Percentiles rank a stretch among this genome's conserved stretches.
Conservation (phyloP, 2,797 vertebrate species). For the Parauchenoglanis ngamensis region DNA sequence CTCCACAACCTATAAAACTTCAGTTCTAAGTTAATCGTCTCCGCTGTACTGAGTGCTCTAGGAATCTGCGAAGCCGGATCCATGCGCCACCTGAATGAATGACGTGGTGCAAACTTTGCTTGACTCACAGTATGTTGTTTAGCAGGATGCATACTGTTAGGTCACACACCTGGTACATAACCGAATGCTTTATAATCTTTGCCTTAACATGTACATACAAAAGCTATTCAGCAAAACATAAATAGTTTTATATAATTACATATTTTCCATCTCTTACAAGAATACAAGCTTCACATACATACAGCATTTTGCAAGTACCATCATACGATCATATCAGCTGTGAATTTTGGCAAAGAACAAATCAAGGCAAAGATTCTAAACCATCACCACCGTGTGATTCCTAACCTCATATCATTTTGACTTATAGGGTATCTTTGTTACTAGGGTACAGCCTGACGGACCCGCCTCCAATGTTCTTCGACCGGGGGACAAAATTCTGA, state of each 20-base stretch:
- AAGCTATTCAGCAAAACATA: conserved; percentile 34
- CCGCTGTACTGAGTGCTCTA: conserved; percentile 37
- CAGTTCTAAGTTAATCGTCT: conserved; percentile 39
- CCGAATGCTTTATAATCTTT: conserved; percentile 82
- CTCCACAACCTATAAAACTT: conserved; percentile 30
- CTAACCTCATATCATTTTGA: conserved; percentile 99
- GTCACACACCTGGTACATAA: conserved; percentile 55
- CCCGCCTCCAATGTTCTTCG: conserved; percentile 89
- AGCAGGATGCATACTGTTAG: conserved; percentile 48
- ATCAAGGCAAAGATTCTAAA: conserved; percentile 83
- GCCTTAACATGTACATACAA: conserved; percentile 71
- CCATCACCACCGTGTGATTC: conserved; percentile 86
- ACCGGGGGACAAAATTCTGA: conserved; percentile 98
- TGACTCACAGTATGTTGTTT: conserved; percentile 51
- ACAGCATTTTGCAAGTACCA: neutral
- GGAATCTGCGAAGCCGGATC: conserved; percentile 43
- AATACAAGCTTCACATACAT: neutral
- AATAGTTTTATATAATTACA: neutral
- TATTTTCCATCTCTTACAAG: neutral
- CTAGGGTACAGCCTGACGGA: conserved; percentile 99
- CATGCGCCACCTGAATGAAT: conserved; percentile 40
- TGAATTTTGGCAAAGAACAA: conserved; percentile 7
- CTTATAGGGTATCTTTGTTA: conserved; percentile 99
- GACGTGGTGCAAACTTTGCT: conserved; percentile 43
- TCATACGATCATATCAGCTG: neutral